Base-by-base conservation (phyloP, 1,140 invertebrate genomes). In the Rhagoletis pomonella region DNA sequence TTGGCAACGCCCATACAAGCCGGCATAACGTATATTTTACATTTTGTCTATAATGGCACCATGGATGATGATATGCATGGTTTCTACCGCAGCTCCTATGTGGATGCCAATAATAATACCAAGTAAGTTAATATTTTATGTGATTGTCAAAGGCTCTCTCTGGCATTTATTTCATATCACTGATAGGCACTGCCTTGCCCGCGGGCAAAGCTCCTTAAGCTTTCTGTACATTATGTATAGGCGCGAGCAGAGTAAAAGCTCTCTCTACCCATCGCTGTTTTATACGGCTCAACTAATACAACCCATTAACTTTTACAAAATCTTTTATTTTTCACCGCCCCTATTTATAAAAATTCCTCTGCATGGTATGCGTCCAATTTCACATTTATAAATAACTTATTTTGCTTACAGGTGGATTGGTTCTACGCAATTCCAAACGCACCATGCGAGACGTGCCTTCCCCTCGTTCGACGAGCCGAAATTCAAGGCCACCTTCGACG, bases 401-500 rank as follows among this genome's bases (percentile, higher is more conserved):
- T 88, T 58, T 64, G 19, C 85, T 93, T 93, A 62, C 86, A 96
- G 96, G 90, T 95, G 95, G 94, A 91, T 96, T 88, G 95, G 94
- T 0, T 95, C 95, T 1, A 97, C 97, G 0, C 97, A 98, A 89
- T 98, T 98, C 90, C 95, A 98, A 89, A 96, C 97, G 0, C 95
- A 95, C 9, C 95, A 96, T 89, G 97, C 98, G 0, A 94, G 98
- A 55, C 94, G 95, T 89, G 97, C 97, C 0, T 98, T 98, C 90
- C 98, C 98, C 3, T 98, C 97, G 90, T 98, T 97, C 91, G 97
- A 98, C 90, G 97, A 98, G 89, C 98, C 98, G 1, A 93, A 94
- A 10, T 97, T 97, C 88, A 98, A 98, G 93, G 96, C 97, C 0
- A 95, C 93, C 0, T 98, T 97, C 86, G 92, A 93, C 47, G 94